Conservation (phyloP, 2,113 vertebrate genomes). For the Xenus cinereus region DNA sequence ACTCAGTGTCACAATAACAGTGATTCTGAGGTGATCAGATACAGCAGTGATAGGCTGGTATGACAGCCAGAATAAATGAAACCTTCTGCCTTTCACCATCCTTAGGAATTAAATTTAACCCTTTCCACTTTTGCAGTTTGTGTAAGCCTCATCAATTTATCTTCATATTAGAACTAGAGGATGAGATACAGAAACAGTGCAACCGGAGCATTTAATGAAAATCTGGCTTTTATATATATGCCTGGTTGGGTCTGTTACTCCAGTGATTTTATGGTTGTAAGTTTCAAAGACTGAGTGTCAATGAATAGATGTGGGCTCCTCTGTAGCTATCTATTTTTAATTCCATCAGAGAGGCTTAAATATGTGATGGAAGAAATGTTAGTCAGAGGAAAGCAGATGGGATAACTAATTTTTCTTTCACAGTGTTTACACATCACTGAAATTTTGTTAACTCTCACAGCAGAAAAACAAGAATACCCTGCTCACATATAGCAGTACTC, state of each 20-base stretch:
- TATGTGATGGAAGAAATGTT: constrained; percentile 43
- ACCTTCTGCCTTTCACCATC: background rate
- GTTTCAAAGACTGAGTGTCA: background rate
- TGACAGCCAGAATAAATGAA: background rate
- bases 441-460: constrained; percentile 10
- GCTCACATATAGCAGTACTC: background rate
- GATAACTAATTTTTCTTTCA: constrained; percentile 45
- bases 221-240: background rate
- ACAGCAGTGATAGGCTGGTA: background rate
- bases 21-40: background rate
- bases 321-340: constrained; percentile 49
- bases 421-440: constrained; percentile 44
- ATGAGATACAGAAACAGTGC: background rate
- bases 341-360: constrained; percentile 25
- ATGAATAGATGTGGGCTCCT: constrained; percentile 5
- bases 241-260: background rate
- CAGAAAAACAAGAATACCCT: constrained; percentile 19
- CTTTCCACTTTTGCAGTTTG: background rate
- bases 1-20: background rate
- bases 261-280: constrained; percentile 11
- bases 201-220: background rate
- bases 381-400: constrained; percentile 61
- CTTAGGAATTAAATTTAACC: background rate
- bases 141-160: background rate
- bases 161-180: background rate